Conservation (phyloP, 2,888 invertebrate genomes). For the Anarsia innoxiella region DNA sequence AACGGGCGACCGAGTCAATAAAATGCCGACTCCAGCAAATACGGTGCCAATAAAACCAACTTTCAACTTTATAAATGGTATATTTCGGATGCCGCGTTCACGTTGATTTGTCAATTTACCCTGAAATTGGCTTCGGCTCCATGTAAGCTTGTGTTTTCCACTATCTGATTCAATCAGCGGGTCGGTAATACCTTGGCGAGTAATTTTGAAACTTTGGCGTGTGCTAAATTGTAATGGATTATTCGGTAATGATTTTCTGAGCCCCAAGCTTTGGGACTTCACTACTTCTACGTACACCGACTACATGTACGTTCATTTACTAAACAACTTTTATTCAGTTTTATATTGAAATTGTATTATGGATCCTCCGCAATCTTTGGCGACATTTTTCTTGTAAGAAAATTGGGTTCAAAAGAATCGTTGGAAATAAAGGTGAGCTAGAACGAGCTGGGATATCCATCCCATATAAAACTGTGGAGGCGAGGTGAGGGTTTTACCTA, state of each 20-base stretch:
- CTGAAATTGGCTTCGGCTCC: slow-evolving; percentile 11
- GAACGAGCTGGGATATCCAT: too few relatives aligned
- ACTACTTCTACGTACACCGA: too few relatives aligned
- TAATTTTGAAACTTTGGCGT: slow-evolving; percentile 10
- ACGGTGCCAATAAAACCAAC: too few relatives aligned
- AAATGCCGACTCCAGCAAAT: too few relatives aligned
- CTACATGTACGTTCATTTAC: too few relatives aligned
- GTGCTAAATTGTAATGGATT: slow-evolving; percentile 4
- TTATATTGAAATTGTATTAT: too few relatives aligned
- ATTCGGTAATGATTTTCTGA: slow-evolving; percentile 4
- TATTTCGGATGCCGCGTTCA: slow-evolving; percentile 3
- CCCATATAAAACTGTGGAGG: background rate
- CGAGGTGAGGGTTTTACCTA: background rate
- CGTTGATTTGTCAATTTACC: slow-evolving; percentile 13
- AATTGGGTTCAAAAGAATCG: too few relatives aligned
- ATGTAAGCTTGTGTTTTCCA: slow-evolving; percentile 12
- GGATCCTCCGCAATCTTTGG: too few relatives aligned
- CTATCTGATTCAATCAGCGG: slow-evolving; percentile 13
- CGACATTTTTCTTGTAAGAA: too few relatives aligned
- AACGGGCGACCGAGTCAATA: too few relatives aligned
- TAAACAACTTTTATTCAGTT: too few relatives aligned
- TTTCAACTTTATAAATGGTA: slow-evolving; percentile 6
- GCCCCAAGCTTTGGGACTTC: background rate
- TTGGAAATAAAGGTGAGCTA: too few relatives aligned
- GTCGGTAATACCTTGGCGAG: slow-evolving; percentile 11